phyloP scores from a whole-genome alignment of 2,797 vertebrate species.

The Thamnophis elegans region DNA sequence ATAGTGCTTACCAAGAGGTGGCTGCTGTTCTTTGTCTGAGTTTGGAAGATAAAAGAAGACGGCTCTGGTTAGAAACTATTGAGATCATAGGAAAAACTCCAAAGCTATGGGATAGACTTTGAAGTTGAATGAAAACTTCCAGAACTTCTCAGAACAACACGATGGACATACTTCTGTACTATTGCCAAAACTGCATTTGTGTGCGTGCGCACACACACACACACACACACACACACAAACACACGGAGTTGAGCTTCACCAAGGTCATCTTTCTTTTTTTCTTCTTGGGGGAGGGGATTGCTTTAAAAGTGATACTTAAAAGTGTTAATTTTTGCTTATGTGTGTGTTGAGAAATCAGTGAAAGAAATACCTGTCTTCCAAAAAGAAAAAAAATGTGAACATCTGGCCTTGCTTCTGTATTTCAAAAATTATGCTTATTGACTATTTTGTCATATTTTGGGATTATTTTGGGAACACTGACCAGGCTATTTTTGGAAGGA shows the following conservation, averaged over 20 bases:
- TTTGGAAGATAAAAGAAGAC: neutral
- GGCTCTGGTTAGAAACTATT: neutral
- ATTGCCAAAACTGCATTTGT: neutral
- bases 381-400: neutral
- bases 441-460: neutral
- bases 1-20: neutral
- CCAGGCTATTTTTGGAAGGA: neutral
- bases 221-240: no score
- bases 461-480: neutral
- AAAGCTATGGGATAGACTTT: neutral
- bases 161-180: neutral
- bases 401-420: neutral
- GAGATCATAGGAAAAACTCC: neutral
- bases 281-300: neutral
- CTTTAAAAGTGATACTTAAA: neutral
- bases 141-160: neutral
- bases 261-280: neutral
- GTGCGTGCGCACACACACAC: fast-evolving
- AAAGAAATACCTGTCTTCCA: neutral
- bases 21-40: neutral
- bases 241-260: neutral
- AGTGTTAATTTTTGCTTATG: neutral
- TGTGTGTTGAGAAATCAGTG: neutral
- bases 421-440: neutral
- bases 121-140: neutral